A percentile compares a stretch with the other conserved stretches of the same genome.
These are phyloP conservation scores for Lepidocyrtoides sp. DNA, from an alignment of 2,888 invertebrate species.

Conservation along the genomic window DNA sequence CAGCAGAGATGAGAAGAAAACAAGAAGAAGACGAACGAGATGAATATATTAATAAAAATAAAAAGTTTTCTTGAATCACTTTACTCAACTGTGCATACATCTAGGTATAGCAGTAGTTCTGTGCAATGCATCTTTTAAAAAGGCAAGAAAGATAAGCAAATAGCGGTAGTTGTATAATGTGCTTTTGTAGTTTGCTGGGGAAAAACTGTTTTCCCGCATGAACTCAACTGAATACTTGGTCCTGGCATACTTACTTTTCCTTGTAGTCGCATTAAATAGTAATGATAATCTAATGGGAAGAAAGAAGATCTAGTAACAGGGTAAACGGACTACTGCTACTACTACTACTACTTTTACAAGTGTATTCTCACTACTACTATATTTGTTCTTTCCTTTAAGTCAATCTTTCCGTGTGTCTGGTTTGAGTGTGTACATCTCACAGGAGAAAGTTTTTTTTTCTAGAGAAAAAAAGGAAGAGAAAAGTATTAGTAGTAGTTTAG, in stretches of 20 bases:
- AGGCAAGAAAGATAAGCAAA: not conserved
- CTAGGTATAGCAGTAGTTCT: too few relatives aligned
- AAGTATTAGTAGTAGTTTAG: too few relatives aligned
- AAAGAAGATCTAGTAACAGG: slow-evolving; percentile 9
- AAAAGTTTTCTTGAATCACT: slow-evolving; percentile 36
- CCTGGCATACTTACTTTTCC: too few relatives aligned
- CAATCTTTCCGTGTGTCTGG: too few relatives aligned
- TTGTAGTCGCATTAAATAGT: slow-evolving; percentile 53
- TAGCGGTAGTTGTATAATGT: too few relatives aligned
- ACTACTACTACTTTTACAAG: too few relatives aligned
- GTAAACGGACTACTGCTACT: not conserved
- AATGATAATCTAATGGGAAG: slow-evolving; percentile 65
- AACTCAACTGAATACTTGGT: too few relatives aligned
- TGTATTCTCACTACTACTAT: too few relatives aligned
- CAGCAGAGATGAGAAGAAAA: slow-evolving; percentile 5
- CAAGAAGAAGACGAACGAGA: not conserved
- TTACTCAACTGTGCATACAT: too few relatives aligned
- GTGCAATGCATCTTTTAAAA: too few relatives aligned
- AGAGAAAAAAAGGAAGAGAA: not conserved
- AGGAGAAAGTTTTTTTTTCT: not conserved
- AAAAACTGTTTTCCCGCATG: not conserved
- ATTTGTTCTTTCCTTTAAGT: not conserved
- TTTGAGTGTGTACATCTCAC: not conserved
- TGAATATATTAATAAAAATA: slow-evolving; percentile 18
- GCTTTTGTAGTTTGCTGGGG: not conserved